Evolutionary conservation across 2,888 invertebrate genomes (phyloP), one percentile per base, ranked within the genome.

Genomic region (Epirrhoe tristata): DNA sequence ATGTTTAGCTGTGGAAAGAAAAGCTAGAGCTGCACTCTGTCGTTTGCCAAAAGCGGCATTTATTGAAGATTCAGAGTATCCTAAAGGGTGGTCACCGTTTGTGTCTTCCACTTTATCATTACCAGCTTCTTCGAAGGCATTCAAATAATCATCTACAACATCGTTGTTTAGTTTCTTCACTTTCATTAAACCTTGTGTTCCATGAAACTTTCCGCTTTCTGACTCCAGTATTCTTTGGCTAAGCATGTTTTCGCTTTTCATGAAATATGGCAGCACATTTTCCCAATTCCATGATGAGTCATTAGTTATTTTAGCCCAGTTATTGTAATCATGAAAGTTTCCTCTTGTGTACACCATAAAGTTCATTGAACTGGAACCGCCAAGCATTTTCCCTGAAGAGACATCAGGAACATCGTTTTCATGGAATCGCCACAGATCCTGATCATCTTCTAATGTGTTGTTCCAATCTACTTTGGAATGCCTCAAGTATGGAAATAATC

Each of bases 51-150:
- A 79, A 53, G 89, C 87, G 71, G 91, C 85, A 34, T 88, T 92
- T 5, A 85, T 88, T 68, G 93, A 87, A 0, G 89, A 74, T 66
- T 88, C 87, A 0, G 91, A 86, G 54, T 90, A 90, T 5, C 94
- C 94, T 10, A 91, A 51, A 6, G 71, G 68, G 46, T 67, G 39
- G 6, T 58, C 50, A 0, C 59, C 58, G 57, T 72, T 75, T 16
- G 69, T 61, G 43, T 74, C 71, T 10, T 62, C 7, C 31, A 84
- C 59, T 17, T 77, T 69, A 14, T 80, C 74, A 12, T 80, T 84
- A 0, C 94, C 94, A 54, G 93, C 70, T 76, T 94, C 92, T 62
- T 81, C 66, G 12, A 92, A 86, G 1, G 92, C 88, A 10, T 81
- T 55, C 2, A 87, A 69, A 69, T 84, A 83, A 50, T 75, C 59